Conservation (phyloP, 2,888 invertebrate genomes). For the Xestia ashworthii region DNA sequence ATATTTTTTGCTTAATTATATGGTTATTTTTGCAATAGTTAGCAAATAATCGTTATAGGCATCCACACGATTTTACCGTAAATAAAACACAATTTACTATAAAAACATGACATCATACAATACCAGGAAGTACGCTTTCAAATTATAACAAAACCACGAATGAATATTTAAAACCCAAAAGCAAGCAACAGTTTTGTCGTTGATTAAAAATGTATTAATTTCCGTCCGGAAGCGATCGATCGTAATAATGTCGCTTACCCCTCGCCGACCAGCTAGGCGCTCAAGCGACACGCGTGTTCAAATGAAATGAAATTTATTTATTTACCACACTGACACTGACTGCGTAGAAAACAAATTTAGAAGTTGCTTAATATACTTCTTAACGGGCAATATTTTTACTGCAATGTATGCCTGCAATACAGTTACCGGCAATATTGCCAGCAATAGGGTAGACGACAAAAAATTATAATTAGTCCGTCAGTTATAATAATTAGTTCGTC, state of each 20-base stretch:
- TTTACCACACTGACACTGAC: neutral
- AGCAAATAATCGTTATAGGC: neutral
- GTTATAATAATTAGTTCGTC: no score
- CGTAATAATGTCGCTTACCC: neutral
- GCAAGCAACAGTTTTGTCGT: constrained; percentile 6
- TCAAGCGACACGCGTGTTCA: neutral
- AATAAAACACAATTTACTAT: neutral
- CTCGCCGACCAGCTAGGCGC: neutral
- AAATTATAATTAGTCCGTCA: no score
- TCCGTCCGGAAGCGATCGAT: constrained; percentile 28
- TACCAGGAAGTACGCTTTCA: neutral
- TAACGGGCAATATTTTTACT: neutral
- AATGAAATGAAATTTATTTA: no score
- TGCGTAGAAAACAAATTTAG: neutral
- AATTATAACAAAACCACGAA: neutral
- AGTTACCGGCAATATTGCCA: neutral
- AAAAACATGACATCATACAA: neutral
- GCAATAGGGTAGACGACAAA: no score
- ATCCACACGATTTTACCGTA: neutral
- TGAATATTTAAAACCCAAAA: constrained; percentile 7
- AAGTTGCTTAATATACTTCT: neutral
- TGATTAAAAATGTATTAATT: constrained; percentile 22
- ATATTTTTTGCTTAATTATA: neutral
- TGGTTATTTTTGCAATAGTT: neutral
- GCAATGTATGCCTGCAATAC: neutral